Evolutionary conservation across 2,888 invertebrate species (phyloP).

Genomic region (Epinotia ramella): DNA sequence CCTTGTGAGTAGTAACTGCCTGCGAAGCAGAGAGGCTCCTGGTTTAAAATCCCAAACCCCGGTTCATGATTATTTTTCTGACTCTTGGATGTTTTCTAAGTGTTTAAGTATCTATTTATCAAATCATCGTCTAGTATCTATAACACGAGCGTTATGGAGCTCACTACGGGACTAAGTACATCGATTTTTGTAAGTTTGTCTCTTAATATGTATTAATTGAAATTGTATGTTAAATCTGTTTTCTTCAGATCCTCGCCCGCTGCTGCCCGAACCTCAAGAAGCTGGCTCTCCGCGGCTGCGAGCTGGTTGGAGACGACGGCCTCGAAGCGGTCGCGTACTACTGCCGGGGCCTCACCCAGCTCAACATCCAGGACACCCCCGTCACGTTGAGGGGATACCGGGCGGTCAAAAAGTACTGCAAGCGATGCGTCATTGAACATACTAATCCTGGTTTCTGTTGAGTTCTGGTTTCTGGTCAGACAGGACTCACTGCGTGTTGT

Average conservation of each 20-base stretch:
- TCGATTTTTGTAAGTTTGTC: no score
- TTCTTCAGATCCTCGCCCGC: constrained; percentile 90
- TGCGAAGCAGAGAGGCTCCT: no score
- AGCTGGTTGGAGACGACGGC: constrained; percentile 95
- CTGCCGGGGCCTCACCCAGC: constrained; percentile 94
- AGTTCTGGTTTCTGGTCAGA: constrained; percentile 50
- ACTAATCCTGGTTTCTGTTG: constrained; percentile 97
- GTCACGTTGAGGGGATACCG: constrained; percentile 95
- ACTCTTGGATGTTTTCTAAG: no score
- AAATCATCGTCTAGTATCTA: no score
- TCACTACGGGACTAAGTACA: no score
- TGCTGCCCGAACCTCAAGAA: constrained; percentile 96
- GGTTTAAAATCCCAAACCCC: no score
- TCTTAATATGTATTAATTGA: background rate
- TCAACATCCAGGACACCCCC: constrained; percentile 97
- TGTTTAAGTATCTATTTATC: no score
- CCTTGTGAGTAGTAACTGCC: no score
- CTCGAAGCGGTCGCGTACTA: constrained; percentile 94
- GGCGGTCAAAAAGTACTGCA: constrained; percentile 96
- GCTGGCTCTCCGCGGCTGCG: constrained; percentile 95
- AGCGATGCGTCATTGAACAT: constrained; percentile 96
- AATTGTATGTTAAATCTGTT: background rate
- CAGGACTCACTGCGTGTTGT: background rate
- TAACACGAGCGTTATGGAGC: no score
- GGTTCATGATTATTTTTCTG: no score